phyloP scores from a whole-genome alignment of 23 tunicate genomes.

The Pegea sp. region DNA sequence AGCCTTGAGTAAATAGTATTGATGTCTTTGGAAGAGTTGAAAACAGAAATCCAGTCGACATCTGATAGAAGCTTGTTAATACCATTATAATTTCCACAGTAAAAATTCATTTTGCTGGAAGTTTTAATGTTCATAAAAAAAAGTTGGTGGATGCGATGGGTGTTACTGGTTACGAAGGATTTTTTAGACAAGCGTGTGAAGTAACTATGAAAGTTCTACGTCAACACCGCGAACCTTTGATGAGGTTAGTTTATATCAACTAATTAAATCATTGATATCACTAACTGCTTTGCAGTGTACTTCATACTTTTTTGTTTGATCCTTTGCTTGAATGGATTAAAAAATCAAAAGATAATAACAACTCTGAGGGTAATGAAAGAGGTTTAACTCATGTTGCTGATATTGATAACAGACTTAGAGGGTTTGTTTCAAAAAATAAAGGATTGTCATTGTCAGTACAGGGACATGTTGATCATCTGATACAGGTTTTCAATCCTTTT shows the following conservation, averaged over 20 bases:
- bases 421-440: constrained; percentile 71
- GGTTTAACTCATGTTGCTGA: constrained; percentile 57
- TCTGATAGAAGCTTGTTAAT: too few species aligned
- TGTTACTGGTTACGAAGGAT: constrained; percentile 72
- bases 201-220: constrained; percentile 70
- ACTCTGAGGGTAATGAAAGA: constrained; percentile 51
- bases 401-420: constrained; percentile 61
- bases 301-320: constrained; percentile 70
- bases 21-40: too few species aligned
- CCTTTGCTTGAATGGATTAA: constrained; percentile 88
- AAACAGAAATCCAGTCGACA: too few species aligned
- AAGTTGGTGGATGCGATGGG: constrained; percentile 98
- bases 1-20: too few species aligned
- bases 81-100: too few species aligned
- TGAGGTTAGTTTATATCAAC: constrained; percentile 87
- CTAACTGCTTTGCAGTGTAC: too few species aligned
- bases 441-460: constrained; percentile 63
- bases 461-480: constrained; percentile 73
- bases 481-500: too few species aligned
- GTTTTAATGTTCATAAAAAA: too few species aligned
- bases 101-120: too few species aligned
- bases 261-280: too few species aligned
- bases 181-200: constrained; percentile 80
- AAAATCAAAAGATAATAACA: constrained; percentile 3
- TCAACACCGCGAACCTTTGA: constrained; percentile 75